A percentile compares a stretch with the other conserved stretches of the same genome.
These are phyloP conservation scores for Seriola quinqueradiata DNA, from an alignment of 2,113 vertebrate species.

Conservation along the genomic window DNA sequence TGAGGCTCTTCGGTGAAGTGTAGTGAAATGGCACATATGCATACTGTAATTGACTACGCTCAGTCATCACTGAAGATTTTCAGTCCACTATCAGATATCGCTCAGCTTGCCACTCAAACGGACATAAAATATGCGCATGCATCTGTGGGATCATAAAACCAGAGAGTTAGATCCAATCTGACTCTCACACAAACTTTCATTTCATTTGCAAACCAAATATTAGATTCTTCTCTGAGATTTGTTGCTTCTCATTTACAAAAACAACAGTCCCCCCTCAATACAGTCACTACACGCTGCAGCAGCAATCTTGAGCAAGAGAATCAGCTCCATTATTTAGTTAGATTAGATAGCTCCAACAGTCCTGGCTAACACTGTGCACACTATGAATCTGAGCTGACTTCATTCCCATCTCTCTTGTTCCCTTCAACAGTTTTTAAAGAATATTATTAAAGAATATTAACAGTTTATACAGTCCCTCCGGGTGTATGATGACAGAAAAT, in stretches of 20 bases:
- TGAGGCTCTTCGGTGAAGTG: neutral
- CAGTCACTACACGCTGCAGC: neutral
- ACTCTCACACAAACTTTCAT: neutral
- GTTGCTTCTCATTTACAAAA: constrained; percentile 19
- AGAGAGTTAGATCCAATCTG: neutral
- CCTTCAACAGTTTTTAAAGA: neutral
- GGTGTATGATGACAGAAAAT: neutral
- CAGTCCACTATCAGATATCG: neutral
- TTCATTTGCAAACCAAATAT: constrained; percentile 14
- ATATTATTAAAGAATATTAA: neutral
- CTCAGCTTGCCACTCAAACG: neutral
- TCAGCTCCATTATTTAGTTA: neutral
- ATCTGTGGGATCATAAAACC: neutral
- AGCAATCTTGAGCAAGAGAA: constrained; percentile 3
- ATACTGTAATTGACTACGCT: neutral
- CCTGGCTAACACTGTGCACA: constrained; percentile 9
- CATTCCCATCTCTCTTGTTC: neutral
- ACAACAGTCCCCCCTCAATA: constrained; percentile 1
- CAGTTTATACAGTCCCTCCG: neutral
- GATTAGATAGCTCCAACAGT: constrained; percentile 8
- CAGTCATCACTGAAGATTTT: constrained; percentile 2
- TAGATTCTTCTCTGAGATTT: constrained; percentile 2
- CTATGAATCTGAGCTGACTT: neutral
- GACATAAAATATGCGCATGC: neutral
- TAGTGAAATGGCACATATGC: neutral